These are phyloP conservation scores for Xanthia icteritia DNA, from an alignment of 2,888 invertebrate genomes.

Conservation along the genomic window DNA sequence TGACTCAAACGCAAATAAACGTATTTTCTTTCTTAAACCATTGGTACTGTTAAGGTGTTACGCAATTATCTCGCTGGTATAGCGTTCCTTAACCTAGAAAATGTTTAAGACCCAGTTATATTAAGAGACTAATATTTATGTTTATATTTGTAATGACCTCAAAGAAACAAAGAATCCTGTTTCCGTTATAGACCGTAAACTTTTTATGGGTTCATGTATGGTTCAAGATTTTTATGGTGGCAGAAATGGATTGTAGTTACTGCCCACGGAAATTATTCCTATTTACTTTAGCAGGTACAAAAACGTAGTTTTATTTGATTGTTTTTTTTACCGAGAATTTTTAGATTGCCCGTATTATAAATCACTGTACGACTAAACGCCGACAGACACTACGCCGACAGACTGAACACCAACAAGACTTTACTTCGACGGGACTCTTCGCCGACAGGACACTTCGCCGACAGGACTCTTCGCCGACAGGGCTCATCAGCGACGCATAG, in stretches of 20 bases:
- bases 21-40: too few species aligned
- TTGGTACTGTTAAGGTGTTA: too few species aligned
- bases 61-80: background rate
- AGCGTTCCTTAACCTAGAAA: background rate
- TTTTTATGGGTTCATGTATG: conserved; percentile 37
- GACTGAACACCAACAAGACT: too few species aligned
- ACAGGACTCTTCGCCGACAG: too few species aligned
- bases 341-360: background rate
- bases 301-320: background rate
- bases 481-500: too few species aligned
- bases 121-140: background rate
- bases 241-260: conserved; percentile 12
- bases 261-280: background rate
- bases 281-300: conserved; percentile 7
- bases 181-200: conserved; percentile 16
- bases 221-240: conserved; percentile 35
- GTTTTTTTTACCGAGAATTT: background rate
- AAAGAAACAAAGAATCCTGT: conserved; percentile 7
- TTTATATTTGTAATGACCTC: conserved; percentile 3
- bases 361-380: too few species aligned
- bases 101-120: background rate
- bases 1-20: too few species aligned
- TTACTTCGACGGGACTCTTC: too few species aligned
- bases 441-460: too few species aligned
- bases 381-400: too few species aligned